Evolutionary conservation across 2,113 vertebrate species (phyloP), one percentile per base, ranked within the genome.

Genomic region (Perccottus glenii): DNA sequence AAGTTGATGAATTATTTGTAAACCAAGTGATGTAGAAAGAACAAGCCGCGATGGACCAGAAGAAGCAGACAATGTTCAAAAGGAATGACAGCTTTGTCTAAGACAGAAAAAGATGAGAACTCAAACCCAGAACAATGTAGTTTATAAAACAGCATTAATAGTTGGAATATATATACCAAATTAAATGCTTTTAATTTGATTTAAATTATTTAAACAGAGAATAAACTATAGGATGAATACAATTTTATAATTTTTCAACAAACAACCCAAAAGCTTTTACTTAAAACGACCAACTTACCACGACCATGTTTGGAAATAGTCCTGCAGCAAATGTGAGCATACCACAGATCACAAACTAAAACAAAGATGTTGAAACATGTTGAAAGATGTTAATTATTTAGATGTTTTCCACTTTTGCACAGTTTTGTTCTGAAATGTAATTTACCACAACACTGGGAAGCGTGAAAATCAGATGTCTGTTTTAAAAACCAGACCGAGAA

Each of bases 61-160:
- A 80, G 40, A 92, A 73, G 53, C 89, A 69, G 33, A 91, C 12
- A 27, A 93, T 90, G 89, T 93, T 93, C 68, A 92, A 65, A 4
- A 81, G 68, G 62, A 93, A 91, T 0, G 90, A 91, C 36, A 87
- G 40, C 60, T 92, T 93, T 6, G 80, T 50, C 92, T 93, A 66
- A 5, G 82, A 47, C n/a, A 40, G 35, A 11, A 60, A 36, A 15
- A 60, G 49, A 49, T 15, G 47, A 48, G 16, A 33, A 0, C 36
- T 32, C 6, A 33, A 0, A 47, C 1, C 42, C 14, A 38, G 12
- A 56, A 57, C n/a, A 58, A 42, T 52, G 12, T 1, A 42, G 36
- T 2, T 38, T 40, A 56, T 15, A 7, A 11, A 32, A 33, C 4
- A 33, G n/a, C n/a, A n/a, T n/a, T n/a, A n/a, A n/a, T n/a, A n/a